Evolutionary conservation across 35 echinoderm and acorn worm species (phyloP), one percentile per base, ranked within the genome.

Genomic region (Strongylocentrotus purpuratus): DNA sequence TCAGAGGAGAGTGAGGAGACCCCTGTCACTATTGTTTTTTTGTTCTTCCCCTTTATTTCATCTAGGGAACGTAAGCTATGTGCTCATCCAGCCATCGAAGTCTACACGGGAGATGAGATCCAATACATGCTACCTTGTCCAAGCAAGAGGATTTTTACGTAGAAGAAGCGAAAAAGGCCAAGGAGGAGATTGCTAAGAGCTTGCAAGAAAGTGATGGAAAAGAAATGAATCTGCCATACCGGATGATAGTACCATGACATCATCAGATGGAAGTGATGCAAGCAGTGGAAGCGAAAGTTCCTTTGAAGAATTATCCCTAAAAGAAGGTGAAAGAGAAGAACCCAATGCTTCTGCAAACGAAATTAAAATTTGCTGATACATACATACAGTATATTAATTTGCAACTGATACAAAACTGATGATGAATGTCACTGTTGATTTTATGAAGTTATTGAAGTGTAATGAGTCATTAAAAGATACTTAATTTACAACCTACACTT

Each of bases 131-230:
- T 95, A 46, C 98, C 98, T 31, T 99, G 32, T 96, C 98, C 48
- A 99, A 98, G 55, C 98, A 99, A 85, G 92, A 96, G 59, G 95
- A 97, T 47, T 99, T 99, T 90, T 98, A 97, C 31, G 98, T 99
- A 4, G 95, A 97, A 47, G 98, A 99, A 58, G 91, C 91, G 58
- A 93, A 58, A 65, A 94, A 94, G 48, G 91, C 91, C 45, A 47
- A 93, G 32, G 91, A 93, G 45, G 91, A 93, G 91, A 33, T 58
- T n/a, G 45, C 91, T 7, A 58, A 93, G 9, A 31, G 20, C n/a
- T 18, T 46, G 46, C 91, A 28, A 25, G 91, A 93, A 46, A 33
- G 91, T 31, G 46, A 55, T 46, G 48, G 13, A 31, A 93, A 20
- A 58, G 45, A 32, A 0, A 46, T n/a, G n/a, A 93, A 13, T 46